phyloP scores from a whole-genome alignment of 1,140 invertebrate species.

The Rhagoletis zephyria region DNA sequence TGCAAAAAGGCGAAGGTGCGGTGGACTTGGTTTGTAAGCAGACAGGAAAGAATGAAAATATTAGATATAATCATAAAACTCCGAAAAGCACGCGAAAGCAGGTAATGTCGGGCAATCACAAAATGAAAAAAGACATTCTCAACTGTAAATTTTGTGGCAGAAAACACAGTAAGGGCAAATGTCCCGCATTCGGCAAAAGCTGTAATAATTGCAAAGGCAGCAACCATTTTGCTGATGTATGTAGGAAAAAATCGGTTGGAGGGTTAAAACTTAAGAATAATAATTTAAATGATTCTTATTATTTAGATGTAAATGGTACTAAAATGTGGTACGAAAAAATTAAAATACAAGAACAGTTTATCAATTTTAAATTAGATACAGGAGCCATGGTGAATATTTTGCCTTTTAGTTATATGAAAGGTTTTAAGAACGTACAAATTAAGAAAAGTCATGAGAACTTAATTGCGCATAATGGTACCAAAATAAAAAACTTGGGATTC shows the following conservation, averaged over 20 bases:
- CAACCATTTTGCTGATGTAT: background rate
- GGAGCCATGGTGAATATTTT: constrained; percentile 15
- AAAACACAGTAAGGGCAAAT: background rate
- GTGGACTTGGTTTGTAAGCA: background rate
- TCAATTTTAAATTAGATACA: constrained; percentile 45
- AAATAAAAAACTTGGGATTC: background rate
- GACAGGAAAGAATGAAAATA: background rate
- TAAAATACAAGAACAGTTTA: background rate
- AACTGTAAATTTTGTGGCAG: background rate
- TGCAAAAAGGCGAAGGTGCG: background rate
- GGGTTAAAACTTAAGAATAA: background rate
- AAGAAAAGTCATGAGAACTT: background rate
- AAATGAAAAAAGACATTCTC: background rate
- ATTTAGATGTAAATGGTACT: background rate
- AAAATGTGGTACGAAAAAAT: constrained; percentile 38
- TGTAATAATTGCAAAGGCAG: background rate
- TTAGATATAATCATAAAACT: background rate
- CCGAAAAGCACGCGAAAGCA: background rate
- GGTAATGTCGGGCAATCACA: background rate
- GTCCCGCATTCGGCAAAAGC: constrained; percentile 13
- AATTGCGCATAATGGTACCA: background rate
- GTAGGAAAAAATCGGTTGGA: background rate
- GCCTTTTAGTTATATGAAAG: background rate
- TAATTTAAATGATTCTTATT: background rate
- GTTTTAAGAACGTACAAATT: background rate